Conservation (phyloP, 2,888 invertebrate genomes). For the Galeopsomyia nigrocyanea region DNA sequence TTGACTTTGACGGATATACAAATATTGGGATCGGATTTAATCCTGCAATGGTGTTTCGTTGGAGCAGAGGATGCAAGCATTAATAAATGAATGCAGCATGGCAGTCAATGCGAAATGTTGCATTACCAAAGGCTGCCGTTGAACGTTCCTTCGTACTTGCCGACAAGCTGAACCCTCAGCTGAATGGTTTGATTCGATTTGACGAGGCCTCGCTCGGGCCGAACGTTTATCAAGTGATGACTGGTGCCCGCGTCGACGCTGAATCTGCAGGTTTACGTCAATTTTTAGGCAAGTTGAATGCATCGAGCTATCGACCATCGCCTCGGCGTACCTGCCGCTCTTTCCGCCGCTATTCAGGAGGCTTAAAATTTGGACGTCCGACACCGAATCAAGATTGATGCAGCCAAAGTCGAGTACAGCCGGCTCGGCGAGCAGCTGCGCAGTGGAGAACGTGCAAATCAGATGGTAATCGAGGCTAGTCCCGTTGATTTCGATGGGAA, state of each 20-base stretch:
- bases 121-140: conserved; percentile 68
- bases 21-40: conserved; percentile 57
- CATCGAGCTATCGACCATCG: too few species aligned
- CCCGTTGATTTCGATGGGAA: conserved; percentile 66
- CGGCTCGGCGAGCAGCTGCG: conserved; percentile 60
- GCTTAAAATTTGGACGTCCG: conserved; percentile 62
- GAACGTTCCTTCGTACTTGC: conserved; percentile 63
- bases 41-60: conserved; percentile 47
- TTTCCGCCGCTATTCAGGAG: conserved; percentile 66
- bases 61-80: not conserved
- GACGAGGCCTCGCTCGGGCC: conserved; percentile 66
- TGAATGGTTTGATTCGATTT: conserved; percentile 53
- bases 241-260: conserved; percentile 68
- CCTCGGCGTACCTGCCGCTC: conserved; percentile 55
- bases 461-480: conserved; percentile 59
- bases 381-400: conserved; percentile 67
- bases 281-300: too few species aligned
- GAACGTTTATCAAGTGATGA: conserved; percentile 64
- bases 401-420: conserved; percentile 66
- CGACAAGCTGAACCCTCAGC: conserved; percentile 65
- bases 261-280: conserved; percentile 54
- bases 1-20: conserved; percentile 52
- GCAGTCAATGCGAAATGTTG: not conserved
- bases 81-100: too few species aligned
- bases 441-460: conserved; percentile 55